Evolutionary conservation across 2,888 invertebrate species (phyloP).

Genomic region (Idaea straminata): DNA sequence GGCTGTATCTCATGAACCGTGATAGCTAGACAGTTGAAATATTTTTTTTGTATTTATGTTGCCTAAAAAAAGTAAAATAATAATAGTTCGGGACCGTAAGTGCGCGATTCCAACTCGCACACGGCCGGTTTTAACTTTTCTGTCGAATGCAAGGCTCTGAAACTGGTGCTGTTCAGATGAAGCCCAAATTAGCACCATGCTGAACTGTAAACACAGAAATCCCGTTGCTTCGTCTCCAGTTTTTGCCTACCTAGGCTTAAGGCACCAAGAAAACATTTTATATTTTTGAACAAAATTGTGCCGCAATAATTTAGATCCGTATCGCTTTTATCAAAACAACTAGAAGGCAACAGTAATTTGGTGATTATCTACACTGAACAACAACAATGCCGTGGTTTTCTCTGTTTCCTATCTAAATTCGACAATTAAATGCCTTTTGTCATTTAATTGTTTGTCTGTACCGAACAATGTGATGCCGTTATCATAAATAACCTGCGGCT

Average conservation of each 20-base stretch:
- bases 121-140: no score
- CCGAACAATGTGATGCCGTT: constrained; percentile 40
- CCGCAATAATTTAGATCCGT: background rate
- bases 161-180: no score
- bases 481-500: constrained; percentile 47
- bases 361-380: constrained; percentile 28
- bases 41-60: no score
- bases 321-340: constrained; percentile 3
- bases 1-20: no score
- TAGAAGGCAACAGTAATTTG: constrained; percentile 17
- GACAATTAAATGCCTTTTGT: constrained; percentile 55
- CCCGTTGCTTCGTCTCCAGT: background rate
- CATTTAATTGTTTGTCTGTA: constrained; percentile 55
- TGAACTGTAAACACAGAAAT: no score
- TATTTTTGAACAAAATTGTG: background rate
- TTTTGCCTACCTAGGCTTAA: background rate
- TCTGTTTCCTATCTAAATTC: constrained; percentile 51
- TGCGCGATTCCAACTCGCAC: no score
- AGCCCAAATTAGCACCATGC: no score
- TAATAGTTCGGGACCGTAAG: no score
- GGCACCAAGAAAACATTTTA: background rate
- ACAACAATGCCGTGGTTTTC: constrained; percentile 32
- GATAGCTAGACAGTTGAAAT: no score
- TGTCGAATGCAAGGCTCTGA: no score
- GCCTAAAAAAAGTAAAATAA: no score